A percentile compares a stretch with the other conserved stretches of the same genome.
Evolutionary conservation across 2,797 vertebrate species (phyloP).

Genomic region (Bucorvus abyssinicus): DNA sequence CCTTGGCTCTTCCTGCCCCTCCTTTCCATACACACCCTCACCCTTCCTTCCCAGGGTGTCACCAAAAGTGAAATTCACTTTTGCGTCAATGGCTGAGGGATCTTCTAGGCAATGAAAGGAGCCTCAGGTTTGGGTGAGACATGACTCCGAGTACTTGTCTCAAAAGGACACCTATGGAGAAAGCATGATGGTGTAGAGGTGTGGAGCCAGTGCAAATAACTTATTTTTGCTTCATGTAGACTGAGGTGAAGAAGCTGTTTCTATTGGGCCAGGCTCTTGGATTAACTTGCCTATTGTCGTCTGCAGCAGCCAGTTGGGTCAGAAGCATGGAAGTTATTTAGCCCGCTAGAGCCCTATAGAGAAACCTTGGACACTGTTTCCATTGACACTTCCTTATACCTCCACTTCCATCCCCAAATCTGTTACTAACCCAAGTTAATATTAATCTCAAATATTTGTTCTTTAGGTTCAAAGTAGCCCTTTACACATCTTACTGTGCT

Average conservation of each 20-base stretch:
- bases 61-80: background rate
- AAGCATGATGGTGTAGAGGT: background rate
- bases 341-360: background rate
- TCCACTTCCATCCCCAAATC: background rate
- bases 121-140: background rate
- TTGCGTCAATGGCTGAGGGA: background rate
- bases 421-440: background rate
- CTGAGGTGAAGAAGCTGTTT: background rate
- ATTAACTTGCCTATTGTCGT: background rate
- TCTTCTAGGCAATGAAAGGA: background rate
- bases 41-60: background rate
- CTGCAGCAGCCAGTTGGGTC: background rate
- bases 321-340: background rate
- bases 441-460: background rate
- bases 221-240: background rate
- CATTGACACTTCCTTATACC: rapidly evolving
- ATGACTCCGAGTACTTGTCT: background rate
- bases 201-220: background rate
- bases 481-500: background rate
- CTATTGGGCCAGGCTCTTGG: background rate
- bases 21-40: background rate
- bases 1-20: background rate
- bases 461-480: background rate
- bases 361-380: background rate
- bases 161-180: background rate